These are phyloP conservation scores for Clarias magur DNA, from an alignment of 2,113 vertebrate genomes.

Conservation along the genomic window DNA sequence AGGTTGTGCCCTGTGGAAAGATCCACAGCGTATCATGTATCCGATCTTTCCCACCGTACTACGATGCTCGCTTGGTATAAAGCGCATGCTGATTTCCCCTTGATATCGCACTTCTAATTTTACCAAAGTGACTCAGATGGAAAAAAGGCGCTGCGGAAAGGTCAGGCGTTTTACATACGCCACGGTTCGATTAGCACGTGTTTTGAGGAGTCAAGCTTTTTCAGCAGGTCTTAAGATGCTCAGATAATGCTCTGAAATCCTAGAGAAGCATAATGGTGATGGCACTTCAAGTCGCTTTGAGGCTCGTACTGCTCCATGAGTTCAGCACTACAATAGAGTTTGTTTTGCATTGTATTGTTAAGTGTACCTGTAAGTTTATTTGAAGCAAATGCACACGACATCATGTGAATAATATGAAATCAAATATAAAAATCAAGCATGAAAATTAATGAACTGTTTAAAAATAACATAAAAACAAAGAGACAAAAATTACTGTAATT, in stretches of 20 bases:
- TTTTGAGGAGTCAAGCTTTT: background rate
- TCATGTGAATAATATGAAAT: background rate
- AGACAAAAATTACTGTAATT: background rate
- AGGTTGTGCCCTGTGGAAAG: background rate
- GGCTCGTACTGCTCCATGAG: background rate
- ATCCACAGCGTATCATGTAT: background rate
- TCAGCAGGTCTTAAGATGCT: background rate
- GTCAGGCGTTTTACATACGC: slow-evolving; percentile 16
- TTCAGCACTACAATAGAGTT: background rate
- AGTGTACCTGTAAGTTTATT: background rate
- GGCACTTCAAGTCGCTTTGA: background rate
- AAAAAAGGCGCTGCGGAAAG: background rate
- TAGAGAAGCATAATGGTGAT: background rate
- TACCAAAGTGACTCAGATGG: background rate
- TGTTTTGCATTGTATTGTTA: background rate
- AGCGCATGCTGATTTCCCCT: background rate
- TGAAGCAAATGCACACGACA: background rate
- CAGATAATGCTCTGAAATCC: background rate
- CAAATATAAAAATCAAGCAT: background rate
- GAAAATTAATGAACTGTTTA: background rate
- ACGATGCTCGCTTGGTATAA: background rate
- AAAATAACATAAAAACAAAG: background rate
- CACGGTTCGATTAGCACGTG: slow-evolving; percentile 13
- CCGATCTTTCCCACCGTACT: background rate
- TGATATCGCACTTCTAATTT: slow-evolving; percentile 12